Evolutionary conservation across 2,113 vertebrate genomes (phyloP), one percentile per base, ranked within the genome.

Genomic region (Siniperca knerii): DNA sequence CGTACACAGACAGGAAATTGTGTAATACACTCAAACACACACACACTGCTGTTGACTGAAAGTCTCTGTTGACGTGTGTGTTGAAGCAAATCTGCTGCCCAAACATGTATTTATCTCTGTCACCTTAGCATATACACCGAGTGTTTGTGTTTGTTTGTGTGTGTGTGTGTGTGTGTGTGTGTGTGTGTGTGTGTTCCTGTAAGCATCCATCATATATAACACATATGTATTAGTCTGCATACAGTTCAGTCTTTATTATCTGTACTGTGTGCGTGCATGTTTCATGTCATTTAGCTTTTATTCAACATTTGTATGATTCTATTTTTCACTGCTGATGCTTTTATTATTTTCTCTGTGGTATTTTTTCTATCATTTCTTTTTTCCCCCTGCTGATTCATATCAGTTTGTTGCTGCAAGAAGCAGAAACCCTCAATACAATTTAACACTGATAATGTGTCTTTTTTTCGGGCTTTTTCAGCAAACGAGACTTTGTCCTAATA

Each of bases 21-120:
- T n/a, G 21, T 42, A 64, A 37, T 25, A 65, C 68, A 61, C 37
- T 55, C 18, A 75, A 3, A 77, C 60, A 20, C n/a, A 72, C 57
- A 58, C 37, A 73, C 71, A 42, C 46, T 0, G 20, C 15, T 20
- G 46, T 50, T 65, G 66, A 46, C 55, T 79, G 25, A 70, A 75
- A 62, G 4, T 5, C 0, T 1, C 9, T 55, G 77, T 25, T 71
- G 71, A 80, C 18, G 54, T 73, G 78, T 86, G 75, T 77, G 33
- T 37, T 57, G 58, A 72, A 48, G 84, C 58, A 46, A 68, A 44
- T 67, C 84, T 67, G 61, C 67, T 35, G 54, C 73, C 16, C 75
- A 48, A 86, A 82, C 84, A 68, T 86, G 46, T 9, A 74, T 86
- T 42, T n/a, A 35, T 86, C 84, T 78, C 54, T 23, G 44, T 68